Conservation (phyloP, 2,888 invertebrate species). For the Nephrotoma appendiculata region DNA sequence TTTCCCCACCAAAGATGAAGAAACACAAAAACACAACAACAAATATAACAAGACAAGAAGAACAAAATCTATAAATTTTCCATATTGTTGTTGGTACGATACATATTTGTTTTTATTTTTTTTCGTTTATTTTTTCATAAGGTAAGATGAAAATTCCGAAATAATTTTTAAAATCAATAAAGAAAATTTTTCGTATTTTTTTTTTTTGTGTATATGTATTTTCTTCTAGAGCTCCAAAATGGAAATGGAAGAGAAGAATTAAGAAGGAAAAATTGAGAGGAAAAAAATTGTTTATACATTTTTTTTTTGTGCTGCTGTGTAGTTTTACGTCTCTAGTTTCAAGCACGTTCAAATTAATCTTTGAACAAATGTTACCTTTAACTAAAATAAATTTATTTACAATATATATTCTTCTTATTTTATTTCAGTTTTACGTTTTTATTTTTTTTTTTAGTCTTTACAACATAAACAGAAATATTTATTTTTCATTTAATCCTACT, state of each 20-base stretch:
- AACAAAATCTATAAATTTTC: neutral
- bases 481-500: neutral
- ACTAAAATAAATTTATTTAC: slow-evolving; percentile 1
- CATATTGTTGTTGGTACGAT: neutral
- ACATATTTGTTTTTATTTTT: neutral
- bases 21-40: neutral
- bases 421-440: neutral
- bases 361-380: slow-evolving; percentile 1
- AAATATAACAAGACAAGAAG: neutral
- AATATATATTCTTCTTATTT: neutral
- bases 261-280: neutral
- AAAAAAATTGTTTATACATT: neutral
- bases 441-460: neutral
- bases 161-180: neutral
- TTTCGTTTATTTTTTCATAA: neutral
- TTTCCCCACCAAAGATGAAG: neutral
- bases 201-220: neutral
- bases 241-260: neutral
- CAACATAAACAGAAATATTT: neutral
- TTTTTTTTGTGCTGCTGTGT: neutral
- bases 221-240: neutral
- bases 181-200: neutral
- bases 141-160: neutral
- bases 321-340: neutral
- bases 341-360: slow-evolving; percentile 3